Conservation (phyloP, 2,797 vertebrate genomes). For the Fistularia commersonii region DNA sequence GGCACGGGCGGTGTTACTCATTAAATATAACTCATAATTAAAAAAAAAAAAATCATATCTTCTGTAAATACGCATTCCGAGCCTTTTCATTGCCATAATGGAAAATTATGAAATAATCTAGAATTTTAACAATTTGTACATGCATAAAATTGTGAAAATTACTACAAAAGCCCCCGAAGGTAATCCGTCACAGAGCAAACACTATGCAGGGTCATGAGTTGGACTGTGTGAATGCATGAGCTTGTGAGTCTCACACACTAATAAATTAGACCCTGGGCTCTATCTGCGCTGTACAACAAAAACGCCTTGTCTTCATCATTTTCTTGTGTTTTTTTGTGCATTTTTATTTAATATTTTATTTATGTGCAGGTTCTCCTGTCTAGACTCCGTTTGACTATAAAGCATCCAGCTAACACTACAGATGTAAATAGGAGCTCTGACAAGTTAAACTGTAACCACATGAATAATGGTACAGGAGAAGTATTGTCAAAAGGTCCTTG, state of each 20-base stretch:
- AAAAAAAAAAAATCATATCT: no score
- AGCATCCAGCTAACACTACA: neutral
- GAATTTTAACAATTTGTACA: no score
- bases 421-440: constrained; percentile 7
- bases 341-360: constrained; percentile 16
- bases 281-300: constrained; percentile 27
- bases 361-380: constrained; percentile 8
- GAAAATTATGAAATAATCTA: no score
- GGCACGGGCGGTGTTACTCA: no score
- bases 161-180: neutral
- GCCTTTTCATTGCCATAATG: no score
- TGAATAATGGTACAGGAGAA: constrained; percentile 15
- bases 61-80: no score
- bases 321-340: neutral
- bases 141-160: no score
- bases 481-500: constrained; percentile 8
- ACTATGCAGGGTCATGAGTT: constrained; percentile 23
- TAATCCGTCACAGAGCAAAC: constrained; percentile 23
- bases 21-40: no score
- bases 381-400: constrained; percentile 11
- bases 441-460: constrained; percentile 40
- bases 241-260: constrained; percentile 17
- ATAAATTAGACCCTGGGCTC: constrained; percentile 17
- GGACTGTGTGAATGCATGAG: constrained; percentile 9
- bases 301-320: constrained; percentile 25